Percentiles rank a stretch among this genome's conserved stretches.
These are phyloP conservation scores for Lagorchestes hirsutus DNA, from an alignment of 2,797 vertebrate species.

Conservation along the genomic window DNA sequence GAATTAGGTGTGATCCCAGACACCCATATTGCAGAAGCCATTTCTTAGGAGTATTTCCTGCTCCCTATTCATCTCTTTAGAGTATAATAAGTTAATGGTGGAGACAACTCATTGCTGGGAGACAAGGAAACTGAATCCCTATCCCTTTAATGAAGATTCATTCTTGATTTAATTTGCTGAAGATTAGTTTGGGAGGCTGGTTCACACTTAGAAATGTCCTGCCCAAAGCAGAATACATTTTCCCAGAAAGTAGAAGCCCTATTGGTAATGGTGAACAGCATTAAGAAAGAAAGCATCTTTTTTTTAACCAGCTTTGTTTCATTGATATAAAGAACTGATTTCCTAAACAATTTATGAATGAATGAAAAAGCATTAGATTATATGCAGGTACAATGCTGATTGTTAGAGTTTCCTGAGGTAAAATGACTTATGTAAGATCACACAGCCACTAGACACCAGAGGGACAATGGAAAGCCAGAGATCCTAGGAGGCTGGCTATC, in stretches of 20 bases:
- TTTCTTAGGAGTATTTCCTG: not conserved
- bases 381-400: not conserved
- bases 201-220: conserved; percentile 29
- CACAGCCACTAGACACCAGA: not conserved
- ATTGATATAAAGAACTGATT: not conserved
- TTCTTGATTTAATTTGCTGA: conserved; percentile 50
- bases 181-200: conserved; percentile 52
- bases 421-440: not conserved
- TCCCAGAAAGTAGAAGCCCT: not conserved
- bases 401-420: not conserved
- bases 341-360: not conserved
- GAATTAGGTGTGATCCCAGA: not conserved
- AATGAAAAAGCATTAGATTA: not conserved
- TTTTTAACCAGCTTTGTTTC: not conserved
- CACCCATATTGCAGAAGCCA: conserved; percentile 33
- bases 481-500: not conserved
- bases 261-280: not conserved
- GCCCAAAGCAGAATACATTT: not conserved
- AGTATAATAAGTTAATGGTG: conserved; percentile 68
- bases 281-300: not conserved
- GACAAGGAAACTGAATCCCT: conserved; percentile 45
- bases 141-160: conserved; percentile 44
- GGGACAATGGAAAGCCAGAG: not conserved
- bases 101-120: conserved; percentile 30
- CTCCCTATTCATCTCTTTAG: conserved; percentile 24